Evolutionary conservation across 2,888 invertebrate species (phyloP).

Genomic region (Tachina fera): DNA sequence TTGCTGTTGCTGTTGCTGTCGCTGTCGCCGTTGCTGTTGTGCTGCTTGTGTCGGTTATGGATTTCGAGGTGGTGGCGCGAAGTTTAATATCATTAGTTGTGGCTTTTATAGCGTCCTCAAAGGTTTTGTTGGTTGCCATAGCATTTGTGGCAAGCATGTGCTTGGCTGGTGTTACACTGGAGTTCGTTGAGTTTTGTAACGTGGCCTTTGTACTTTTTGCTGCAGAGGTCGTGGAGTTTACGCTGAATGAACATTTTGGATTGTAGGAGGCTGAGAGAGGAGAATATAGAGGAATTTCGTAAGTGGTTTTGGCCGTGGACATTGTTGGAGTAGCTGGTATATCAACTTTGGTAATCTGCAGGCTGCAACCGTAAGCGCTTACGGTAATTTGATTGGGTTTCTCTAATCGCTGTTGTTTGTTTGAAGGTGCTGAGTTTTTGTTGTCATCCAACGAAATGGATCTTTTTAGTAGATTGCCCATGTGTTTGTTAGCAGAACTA

Average conservation of each 20-base stretch:
- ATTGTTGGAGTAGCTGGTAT: slow-evolving; percentile 66
- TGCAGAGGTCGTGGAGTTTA: slow-evolving; percentile 51
- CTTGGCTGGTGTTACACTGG: slow-evolving; percentile 72
- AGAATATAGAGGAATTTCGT: slow-evolving; percentile 75
- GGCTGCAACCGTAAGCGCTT: slow-evolving; percentile 61
- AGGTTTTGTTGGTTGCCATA: slow-evolving; percentile 71
- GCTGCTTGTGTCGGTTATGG: slow-evolving; percentile 42
- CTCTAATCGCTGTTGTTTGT: slow-evolving; percentile 77
- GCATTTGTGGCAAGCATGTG: slow-evolving; percentile 54
- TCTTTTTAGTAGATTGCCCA: slow-evolving; percentile 77
- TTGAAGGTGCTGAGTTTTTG: slow-evolving; percentile 65
- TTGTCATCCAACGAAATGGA: slow-evolving; percentile 80
- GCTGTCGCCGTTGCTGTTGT: slow-evolving; percentile 4
- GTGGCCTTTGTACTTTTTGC: slow-evolving; percentile 51
- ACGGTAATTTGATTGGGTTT: slow-evolving; percentile 67
- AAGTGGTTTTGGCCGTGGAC: slow-evolving; percentile 69
- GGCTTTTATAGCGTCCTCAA: slow-evolving; percentile 35
- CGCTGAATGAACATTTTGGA: slow-evolving; percentile 69
- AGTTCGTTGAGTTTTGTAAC: slow-evolving; percentile 80
- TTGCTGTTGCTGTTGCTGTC: slow-evolving; percentile 35
- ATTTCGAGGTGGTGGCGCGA: slow-evolving; percentile 71
- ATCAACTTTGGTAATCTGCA: slow-evolving; percentile 65
- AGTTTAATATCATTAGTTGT: slow-evolving; percentile 50
- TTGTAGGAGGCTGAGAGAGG: slow-evolving; percentile 76
- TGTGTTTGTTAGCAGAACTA: slow-evolving; percentile 79